Percentiles rank a stretch among this genome's conserved stretches.
Evolutionary conservation across 2,888 invertebrate genomes (phyloP).

Genomic region (Patella pellucida): DNA sequence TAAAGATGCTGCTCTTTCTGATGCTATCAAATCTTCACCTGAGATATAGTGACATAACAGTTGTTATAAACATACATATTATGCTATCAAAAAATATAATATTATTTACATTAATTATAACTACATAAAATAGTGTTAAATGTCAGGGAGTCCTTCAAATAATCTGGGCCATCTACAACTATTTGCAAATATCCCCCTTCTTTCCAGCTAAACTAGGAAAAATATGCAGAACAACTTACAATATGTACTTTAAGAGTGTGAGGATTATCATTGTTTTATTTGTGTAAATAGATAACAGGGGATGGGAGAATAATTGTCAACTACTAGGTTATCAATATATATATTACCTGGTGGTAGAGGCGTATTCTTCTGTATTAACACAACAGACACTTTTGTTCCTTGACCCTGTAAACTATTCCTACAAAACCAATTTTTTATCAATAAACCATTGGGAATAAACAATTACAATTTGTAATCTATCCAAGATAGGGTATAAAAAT

Average conservation of each 20-base stretch:
- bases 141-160: neutral
- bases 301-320: no score
- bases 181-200: neutral
- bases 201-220: no score
- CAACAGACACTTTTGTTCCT: slow-evolving; percentile 81
- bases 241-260: no score
- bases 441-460: neutral
- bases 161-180: neutral
- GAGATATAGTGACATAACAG: neutral
- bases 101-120: neutral
- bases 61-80: no score
- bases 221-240: no score
- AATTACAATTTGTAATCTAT: no score
- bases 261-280: no score
- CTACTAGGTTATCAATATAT: no score
- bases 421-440: slow-evolving; percentile 16
- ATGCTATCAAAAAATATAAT: slow-evolving; percentile 6
- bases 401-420: slow-evolving; percentile 69
- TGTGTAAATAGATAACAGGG: no score
- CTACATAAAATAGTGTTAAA: neutral
- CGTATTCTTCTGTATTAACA: slow-evolving; percentile 87
- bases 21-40: slow-evolving; percentile 79
- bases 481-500: no score
- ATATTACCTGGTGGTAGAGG: slow-evolving; percentile 74
- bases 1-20: slow-evolving; percentile 90